These are phyloP conservation scores for Achlya flavicornis DNA, from an alignment of 2,888 invertebrate genomes.

Conservation along the genomic window DNA sequence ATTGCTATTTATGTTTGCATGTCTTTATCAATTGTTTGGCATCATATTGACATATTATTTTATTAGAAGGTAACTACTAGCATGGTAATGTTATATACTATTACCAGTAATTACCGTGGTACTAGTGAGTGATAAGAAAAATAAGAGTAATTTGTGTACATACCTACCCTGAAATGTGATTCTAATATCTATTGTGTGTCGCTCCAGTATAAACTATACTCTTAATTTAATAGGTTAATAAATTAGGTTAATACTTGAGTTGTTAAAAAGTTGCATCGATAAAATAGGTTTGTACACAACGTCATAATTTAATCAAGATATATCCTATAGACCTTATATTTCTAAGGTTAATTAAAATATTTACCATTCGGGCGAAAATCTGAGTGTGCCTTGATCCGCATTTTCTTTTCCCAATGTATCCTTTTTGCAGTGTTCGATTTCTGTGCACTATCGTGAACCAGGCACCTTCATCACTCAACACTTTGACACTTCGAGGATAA, in stretches of 20 bases:
- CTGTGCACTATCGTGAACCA: slow-evolving; percentile 65
- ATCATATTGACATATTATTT: too few relatives aligned
- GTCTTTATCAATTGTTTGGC: too few relatives aligned
- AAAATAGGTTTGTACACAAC: not conserved
- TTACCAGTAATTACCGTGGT: too few relatives aligned
- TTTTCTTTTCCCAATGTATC: slow-evolving; percentile 83
- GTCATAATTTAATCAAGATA: not conserved
- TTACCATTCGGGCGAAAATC: slow-evolving; percentile 83
- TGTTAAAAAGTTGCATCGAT: not conserved
- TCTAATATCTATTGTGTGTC: not conserved
- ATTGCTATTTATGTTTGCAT: too few relatives aligned
- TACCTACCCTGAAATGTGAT: not conserved
- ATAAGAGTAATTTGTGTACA: not conserved
- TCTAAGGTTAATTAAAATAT: slow-evolving; percentile 34
- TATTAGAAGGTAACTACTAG: too few relatives aligned
- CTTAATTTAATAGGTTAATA: not conserved
- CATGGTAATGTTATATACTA: too few relatives aligned
- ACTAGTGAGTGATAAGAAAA: not conserved
- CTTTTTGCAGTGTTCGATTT: slow-evolving; percentile 76
- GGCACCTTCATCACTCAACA: slow-evolving; percentile 77
- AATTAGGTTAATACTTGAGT: too few relatives aligned
- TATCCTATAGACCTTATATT: too few relatives aligned
- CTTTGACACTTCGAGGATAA: slow-evolving; percentile 64
- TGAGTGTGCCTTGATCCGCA: slow-evolving; percentile 79
- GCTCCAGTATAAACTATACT: not conserved